Conservation (phyloP, 2,113 vertebrate genomes). For the Archocentrus centrarchus region DNA sequence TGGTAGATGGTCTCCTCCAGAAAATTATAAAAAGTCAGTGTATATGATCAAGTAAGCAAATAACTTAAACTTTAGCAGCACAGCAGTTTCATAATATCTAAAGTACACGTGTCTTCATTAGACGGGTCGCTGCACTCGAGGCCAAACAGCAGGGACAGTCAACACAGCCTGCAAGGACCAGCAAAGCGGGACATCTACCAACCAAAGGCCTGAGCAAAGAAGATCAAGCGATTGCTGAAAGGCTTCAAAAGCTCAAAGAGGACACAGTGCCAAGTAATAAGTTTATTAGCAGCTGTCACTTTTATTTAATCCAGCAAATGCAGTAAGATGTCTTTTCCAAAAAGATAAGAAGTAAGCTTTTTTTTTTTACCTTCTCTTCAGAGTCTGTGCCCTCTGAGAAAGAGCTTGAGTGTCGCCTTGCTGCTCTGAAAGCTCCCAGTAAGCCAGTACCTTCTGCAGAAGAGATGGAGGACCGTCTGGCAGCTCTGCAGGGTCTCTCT, state of each 20-base stretch:
- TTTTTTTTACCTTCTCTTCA: slow-evolving; percentile 62
- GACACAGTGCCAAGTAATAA: slow-evolving; percentile 88
- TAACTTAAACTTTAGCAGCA: not conserved
- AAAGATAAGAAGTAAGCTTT: slow-evolving; percentile 7
- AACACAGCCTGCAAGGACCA: slow-evolving; percentile 52
- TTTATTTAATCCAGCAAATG: not conserved
- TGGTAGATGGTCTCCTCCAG: slow-evolving; percentile 73
- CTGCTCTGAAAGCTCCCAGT: slow-evolving; percentile 84
- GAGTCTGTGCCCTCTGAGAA: slow-evolving; percentile 87
- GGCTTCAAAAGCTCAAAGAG: slow-evolving; percentile 90
- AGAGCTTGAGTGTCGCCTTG: slow-evolving; percentile 91
- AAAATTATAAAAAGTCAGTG: slow-evolving; percentile 77
- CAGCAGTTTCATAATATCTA: not conserved
- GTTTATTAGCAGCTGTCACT: not conserved
- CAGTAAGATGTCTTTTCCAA: not conserved
- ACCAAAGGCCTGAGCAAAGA: slow-evolving; percentile 83
- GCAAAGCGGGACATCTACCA: slow-evolving; percentile 37
- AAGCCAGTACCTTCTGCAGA: slow-evolving; percentile 82
- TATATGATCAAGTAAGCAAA: not conserved
- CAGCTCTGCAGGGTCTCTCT: slow-evolving; percentile 83
- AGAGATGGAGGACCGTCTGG: slow-evolving; percentile 91
- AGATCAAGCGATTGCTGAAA: slow-evolving; percentile 89
- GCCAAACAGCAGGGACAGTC: slow-evolving; percentile 84
- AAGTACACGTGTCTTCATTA: slow-evolving; percentile 63
- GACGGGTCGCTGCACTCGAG: slow-evolving; percentile 90